These are phyloP conservation scores for Hirtodrosophila histrioides DNA, from an alignment of 2,888 invertebrate species.

Conservation along the genomic window DNA sequence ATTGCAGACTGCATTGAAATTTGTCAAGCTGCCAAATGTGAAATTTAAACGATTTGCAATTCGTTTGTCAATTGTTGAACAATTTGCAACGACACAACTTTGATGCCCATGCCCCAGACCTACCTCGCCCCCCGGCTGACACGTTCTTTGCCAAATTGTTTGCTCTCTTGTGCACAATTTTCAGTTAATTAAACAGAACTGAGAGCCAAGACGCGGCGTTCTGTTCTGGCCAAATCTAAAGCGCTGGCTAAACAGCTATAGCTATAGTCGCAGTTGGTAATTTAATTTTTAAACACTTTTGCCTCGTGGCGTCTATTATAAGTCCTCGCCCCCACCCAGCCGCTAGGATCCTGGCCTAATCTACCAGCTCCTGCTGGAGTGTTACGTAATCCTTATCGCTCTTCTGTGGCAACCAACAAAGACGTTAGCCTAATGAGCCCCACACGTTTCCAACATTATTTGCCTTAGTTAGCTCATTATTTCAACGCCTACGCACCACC, in stretches of 20 bases:
- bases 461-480: slow-evolving; percentile 48
- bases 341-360: slow-evolving; percentile 8
- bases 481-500: slow-evolving; percentile 8
- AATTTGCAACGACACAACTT: slow-evolving; percentile 29
- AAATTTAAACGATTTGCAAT: slow-evolving; percentile 38
- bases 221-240: background rate
- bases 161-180: slow-evolving; percentile 43
- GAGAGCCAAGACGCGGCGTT: slow-evolving; percentile 9
- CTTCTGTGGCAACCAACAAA: slow-evolving; percentile 32
- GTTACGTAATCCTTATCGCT: slow-evolving; percentile 64
- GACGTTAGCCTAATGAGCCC: slow-evolving; percentile 59
- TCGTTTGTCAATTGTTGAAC: slow-evolving; percentile 44
- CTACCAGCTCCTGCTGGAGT: slow-evolving; percentile 4
- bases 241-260: background rate
- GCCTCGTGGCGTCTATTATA: background rate
- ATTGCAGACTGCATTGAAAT: slow-evolving; percentile 33
- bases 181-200: slow-evolving; percentile 40
- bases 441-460: slow-evolving; percentile 58
- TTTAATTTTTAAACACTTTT: slow-evolving; percentile 43
- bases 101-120: slow-evolving; percentile 3
- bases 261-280: slow-evolving; percentile 21
- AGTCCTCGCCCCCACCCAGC: background rate
- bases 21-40: slow-evolving; percentile 56
- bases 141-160: slow-evolving; percentile 41
- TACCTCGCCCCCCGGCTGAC: background rate